Evolutionary conservation across 2,797 vertebrate species (phyloP), one percentile per base, ranked within the genome.

Genomic region (Neomorphus geoffroyi): DNA sequence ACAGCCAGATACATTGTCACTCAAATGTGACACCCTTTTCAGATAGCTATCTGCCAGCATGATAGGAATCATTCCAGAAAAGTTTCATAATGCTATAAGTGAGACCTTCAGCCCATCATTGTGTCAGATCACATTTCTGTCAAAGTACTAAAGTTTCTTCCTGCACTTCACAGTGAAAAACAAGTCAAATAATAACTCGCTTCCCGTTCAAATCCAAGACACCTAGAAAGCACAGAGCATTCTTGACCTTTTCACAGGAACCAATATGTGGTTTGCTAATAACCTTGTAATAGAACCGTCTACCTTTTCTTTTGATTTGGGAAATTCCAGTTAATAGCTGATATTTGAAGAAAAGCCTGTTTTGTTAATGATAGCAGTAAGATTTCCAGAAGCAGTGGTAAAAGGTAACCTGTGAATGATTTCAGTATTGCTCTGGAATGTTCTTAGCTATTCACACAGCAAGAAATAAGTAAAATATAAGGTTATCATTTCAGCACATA

Each of bases 41-140:
- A 77, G 79, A 64, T 37, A 71, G 61, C n/a, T 78, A 15, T 39
- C 80, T 88, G 46, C 30, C n/a, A 66, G 39, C 13, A 48, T 14
- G 53, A 78, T 54, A 69, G 75, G 75, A 93, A 80, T 89, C 24
- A 69, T 84, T 89, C 83, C 86, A 72, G 62, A 5, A 30, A 83
- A 86, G 30, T 84, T 94, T 86, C 79, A 66, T 26, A 71, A 37
- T 32, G 67, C 84, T 39, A 1, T 41, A 72, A 67, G 70, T 3
- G 0, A 81, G 66, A 88, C 70, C 46, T 93, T 83, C 86, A 75
- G 56, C 43, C 50, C 37, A 33, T 35, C 70, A 30, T 15, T 37
- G n/a, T 66, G 67, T 88, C 93, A 80, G 86, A 94, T 58, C 70
- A 30, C 54, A 48, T 93, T 89, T 75, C 58, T 92, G 50, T 72